Evolutionary conservation across 30 jellyfish, hydroid and myxozoan genomes (phyloP).

Genomic region (Calvadosia cruxmelitensis): DNA sequence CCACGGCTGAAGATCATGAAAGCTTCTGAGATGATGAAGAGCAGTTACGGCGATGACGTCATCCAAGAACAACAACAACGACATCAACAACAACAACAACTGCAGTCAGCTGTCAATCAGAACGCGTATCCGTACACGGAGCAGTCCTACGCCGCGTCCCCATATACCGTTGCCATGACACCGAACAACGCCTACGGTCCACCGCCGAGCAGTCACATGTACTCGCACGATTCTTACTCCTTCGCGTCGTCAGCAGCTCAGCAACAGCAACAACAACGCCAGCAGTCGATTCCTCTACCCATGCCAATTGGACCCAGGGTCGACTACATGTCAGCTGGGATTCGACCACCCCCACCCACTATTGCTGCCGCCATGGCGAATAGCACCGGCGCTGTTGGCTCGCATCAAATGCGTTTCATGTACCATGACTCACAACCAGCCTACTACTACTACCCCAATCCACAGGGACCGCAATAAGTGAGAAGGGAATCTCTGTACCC

Average conservation of each 20-base stretch:
- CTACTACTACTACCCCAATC: background rate
- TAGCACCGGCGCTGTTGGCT: background rate
- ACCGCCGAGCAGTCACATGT: background rate
- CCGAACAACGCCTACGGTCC: background rate
- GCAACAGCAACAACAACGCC: background rate
- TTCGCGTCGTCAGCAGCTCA: background rate
- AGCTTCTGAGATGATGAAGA: conserved; percentile 61
- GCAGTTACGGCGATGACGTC: conserved; percentile 5
- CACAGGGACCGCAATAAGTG: background rate
- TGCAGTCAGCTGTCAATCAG: background rate
- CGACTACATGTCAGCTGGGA: background rate
- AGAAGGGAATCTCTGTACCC: no score
- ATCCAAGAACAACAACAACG: conserved; percentile 10
- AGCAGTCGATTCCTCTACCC: no score
- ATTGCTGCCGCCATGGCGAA: background rate
- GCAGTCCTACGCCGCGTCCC: background rate
- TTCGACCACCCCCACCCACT: background rate
- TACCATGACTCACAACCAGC: background rate
- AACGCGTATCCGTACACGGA: background rate
- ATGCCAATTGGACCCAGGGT: background rate
- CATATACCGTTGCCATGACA: background rate
- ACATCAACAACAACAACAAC: conserved; percentile 44
- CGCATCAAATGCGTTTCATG: background rate
- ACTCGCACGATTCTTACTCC: background rate
- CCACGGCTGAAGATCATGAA: conserved; percentile 87